Evolutionary conservation across 1,140 invertebrate species (phyloP).

Genomic region (Diachasma alloeum): DNA sequence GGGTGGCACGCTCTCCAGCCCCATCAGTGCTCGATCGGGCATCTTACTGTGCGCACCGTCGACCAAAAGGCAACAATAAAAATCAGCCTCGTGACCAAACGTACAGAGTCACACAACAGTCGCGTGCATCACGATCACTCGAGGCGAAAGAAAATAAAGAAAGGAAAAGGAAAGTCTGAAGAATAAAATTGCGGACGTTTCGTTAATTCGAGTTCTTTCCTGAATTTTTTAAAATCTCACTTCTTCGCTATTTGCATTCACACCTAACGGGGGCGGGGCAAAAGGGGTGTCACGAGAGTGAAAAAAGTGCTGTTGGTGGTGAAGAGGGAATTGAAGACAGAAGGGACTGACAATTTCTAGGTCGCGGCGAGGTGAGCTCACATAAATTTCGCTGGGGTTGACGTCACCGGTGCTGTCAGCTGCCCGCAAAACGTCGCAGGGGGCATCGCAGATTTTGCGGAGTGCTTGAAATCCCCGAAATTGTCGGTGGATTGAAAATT

Average conservation of each 20-base stretch:
- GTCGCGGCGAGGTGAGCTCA: background rate
- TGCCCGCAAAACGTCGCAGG: background rate
- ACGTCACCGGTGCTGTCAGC: background rate
- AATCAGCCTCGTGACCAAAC: conserved; percentile 15
- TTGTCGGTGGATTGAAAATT: too few relatives aligned
- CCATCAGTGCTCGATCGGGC: conserved; percentile 36
- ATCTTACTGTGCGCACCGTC: conserved; percentile 23
- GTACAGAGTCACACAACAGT: background rate
- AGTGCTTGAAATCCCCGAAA: background rate
- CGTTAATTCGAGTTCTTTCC: background rate
- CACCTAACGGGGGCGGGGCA: background rate
- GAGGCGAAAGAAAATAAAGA: background rate
- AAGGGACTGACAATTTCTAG: conserved; percentile 1
- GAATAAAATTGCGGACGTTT: background rate
- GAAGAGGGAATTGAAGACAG: background rate
- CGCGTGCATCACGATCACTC: conserved; percentile 1
- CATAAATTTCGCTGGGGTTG: background rate
- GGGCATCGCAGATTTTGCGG: background rate
- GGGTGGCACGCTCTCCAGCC: conserved; percentile 28
- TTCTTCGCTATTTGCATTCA: background rate
- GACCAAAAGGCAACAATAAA: background rate
- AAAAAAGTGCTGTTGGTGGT: background rate
- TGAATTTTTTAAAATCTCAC: background rate
- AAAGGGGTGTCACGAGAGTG: background rate
- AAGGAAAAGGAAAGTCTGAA: background rate